Evolutionary conservation across 53 echinoderm and acorn worm genomes (phyloP).

Genomic region (Zoroaster sp.): DNA sequence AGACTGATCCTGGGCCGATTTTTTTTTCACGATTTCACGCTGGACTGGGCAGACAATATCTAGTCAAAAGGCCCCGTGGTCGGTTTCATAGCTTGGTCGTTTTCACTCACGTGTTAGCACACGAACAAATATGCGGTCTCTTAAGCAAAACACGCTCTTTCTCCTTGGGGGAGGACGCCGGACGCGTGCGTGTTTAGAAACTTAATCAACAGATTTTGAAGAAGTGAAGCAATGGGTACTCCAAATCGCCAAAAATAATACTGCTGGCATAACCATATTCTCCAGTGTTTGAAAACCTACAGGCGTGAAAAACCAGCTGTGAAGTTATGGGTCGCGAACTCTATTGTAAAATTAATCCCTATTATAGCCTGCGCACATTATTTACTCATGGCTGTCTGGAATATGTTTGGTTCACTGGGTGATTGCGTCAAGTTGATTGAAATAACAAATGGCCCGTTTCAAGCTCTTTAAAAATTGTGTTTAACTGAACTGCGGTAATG

Average conservation of each 20-base stretch:
- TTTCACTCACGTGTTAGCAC: not conserved
- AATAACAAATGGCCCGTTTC: not conserved
- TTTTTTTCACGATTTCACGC: constrained; percentile 13
- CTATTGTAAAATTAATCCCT: not conserved
- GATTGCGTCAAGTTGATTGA: not conserved
- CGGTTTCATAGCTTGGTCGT: not conserved
- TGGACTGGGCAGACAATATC: not conserved
- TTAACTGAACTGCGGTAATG: no score
- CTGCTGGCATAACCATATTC: not conserved
- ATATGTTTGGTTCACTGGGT: not conserved
- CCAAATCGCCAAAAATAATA: not conserved
- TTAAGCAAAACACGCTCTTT: not conserved
- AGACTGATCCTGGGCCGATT: not conserved
- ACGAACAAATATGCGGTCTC: not conserved
- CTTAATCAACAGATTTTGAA: not conserved
- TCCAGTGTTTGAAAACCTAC: not conserved
- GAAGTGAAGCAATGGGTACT: not conserved
- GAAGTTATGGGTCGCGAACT: not conserved
- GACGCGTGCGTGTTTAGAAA: constrained; percentile 20
- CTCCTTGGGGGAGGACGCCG: not conserved
- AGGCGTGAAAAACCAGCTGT: not conserved
- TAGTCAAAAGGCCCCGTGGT: not conserved
- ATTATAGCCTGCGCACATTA: not conserved
- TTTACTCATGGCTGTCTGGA: not conserved
- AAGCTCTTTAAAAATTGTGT: no score